Conservation (phyloP, 2,113 vertebrate genomes). For the Sebastes schlegelii region DNA sequence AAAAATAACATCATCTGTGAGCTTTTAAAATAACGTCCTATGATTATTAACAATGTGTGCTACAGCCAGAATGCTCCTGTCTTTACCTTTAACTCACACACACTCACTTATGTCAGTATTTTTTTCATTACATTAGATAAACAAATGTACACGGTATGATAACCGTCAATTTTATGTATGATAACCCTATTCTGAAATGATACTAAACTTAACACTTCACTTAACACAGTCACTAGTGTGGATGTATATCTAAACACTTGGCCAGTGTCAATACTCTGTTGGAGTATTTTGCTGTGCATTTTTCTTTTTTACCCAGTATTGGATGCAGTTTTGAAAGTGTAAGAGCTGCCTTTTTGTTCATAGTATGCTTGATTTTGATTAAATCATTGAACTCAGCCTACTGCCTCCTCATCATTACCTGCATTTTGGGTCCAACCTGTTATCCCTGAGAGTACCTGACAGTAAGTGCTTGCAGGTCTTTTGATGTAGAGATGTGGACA, state of each 20-base stretch:
- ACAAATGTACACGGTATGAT: background rate
- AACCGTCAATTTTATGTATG: background rate
- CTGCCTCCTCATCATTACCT: too few relatives aligned
- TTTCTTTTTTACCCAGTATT: background rate
- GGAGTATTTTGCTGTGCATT: slow-evolving; percentile 4
- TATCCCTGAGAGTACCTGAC: too few relatives aligned
- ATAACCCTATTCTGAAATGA: background rate
- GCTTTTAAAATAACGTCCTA: too few relatives aligned
- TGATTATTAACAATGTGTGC: too few relatives aligned
- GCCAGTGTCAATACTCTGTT: background rate
- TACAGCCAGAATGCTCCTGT: too few relatives aligned
- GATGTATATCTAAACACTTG: background rate
- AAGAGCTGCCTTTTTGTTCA: background rate
- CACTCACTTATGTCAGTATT: background rate
- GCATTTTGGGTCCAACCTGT: too few relatives aligned
- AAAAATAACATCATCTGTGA: background rate
- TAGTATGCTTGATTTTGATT: too few relatives aligned
- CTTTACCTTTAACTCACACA: background rate
- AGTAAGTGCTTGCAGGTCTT: background rate
- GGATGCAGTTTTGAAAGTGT: background rate
- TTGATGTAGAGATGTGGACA: slow-evolving; percentile 17
- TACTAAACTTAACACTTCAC: background rate
- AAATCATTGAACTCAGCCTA: too few relatives aligned
- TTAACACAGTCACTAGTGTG: background rate
- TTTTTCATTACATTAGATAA: background rate